These are phyloP conservation scores for Diaperis boleti DNA, from an alignment of 2,888 invertebrate genomes.

Conservation along the genomic window DNA sequence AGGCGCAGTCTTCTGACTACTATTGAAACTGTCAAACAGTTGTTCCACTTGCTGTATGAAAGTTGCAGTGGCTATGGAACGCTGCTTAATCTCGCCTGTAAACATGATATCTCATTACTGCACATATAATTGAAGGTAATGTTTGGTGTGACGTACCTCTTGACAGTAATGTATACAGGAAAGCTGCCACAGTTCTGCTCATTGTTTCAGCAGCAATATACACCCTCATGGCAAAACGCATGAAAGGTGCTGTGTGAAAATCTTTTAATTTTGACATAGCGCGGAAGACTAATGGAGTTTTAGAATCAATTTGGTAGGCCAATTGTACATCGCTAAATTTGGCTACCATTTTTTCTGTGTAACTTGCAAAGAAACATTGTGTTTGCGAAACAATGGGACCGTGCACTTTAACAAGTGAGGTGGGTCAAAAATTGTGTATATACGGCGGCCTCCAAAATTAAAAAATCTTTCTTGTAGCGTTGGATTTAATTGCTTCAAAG, in stretches of 20 bases:
- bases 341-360: conserved; percentile 18
- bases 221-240: conserved; percentile 49
- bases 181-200: conserved; percentile 43
- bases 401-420: conserved; percentile 31
- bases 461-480: no score
- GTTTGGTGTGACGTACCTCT: conserved; percentile 40
- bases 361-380: conserved; percentile 5
- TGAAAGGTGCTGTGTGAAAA: conserved; percentile 43
- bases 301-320: conserved; percentile 39
- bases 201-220: conserved; percentile 47
- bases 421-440: conserved; percentile 27
- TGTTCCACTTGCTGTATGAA: conserved; percentile 40
- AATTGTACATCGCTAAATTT: conserved; percentile 28
- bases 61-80: conserved; percentile 34
- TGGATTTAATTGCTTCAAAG: conserved; percentile 13
- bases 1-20: conserved; percentile 12
- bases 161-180: conserved; percentile 36
- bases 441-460: background rate
- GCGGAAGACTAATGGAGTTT: conserved; percentile 36
- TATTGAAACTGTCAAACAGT: conserved; percentile 43
- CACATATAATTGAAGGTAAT: no score
- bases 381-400: conserved; percentile 17
- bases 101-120: background rate
- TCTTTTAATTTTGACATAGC: conserved; percentile 41
- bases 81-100: conserved; percentile 32